Evolutionary conservation across 2,797 vertebrate genomes (phyloP), one percentile per base, ranked within the genome.

Genomic region (Myiothlypis coronata): DNA sequence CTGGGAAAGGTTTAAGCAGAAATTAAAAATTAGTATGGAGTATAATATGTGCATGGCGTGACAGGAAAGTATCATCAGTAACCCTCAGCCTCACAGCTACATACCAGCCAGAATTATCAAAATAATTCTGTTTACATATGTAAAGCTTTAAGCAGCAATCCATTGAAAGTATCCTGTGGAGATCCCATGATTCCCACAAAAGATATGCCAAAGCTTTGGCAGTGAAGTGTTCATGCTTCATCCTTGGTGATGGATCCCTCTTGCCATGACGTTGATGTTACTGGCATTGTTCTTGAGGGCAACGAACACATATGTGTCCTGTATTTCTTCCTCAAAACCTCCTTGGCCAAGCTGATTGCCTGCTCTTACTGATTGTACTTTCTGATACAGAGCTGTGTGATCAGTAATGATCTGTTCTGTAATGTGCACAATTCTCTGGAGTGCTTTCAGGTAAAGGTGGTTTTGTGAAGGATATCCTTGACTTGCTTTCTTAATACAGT

Each of bases 241-340:
- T 76, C n/a, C 55, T 78, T 44, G 26, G 23, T 11, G 2, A 11
- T 0, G 47, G 78, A 39, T 61, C 26, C 7, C 64, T 77, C 52
- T 76, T 84, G 35, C 47, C 19, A 21, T 30, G 44, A 74, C 35
- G 11, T 52, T 80, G 71, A 64, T 16, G 4, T 71, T 80, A 10
- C 56, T 55, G 75, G 7, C 6, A 0, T 59, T 63, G 41, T 56
- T 90, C 35, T 8, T 10, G 44, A 60, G 59, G 37, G 9, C 46
- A 32, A 0, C 46, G 32, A 85, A 30, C 21, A 11, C 1, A 0
- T 3, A 11, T 64, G 18, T n/a, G 37, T 67, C 64, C 57, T 59
- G 5, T 89, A 52, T 70, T 85, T 85, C 68, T 83, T 87, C 47
- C 56, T 69, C 44, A 41, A 70, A 84, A 50, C 27, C n/a, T 85